Conservation (phyloP, 1,140 invertebrate species). For the Zaprionus capensis region DNA sequence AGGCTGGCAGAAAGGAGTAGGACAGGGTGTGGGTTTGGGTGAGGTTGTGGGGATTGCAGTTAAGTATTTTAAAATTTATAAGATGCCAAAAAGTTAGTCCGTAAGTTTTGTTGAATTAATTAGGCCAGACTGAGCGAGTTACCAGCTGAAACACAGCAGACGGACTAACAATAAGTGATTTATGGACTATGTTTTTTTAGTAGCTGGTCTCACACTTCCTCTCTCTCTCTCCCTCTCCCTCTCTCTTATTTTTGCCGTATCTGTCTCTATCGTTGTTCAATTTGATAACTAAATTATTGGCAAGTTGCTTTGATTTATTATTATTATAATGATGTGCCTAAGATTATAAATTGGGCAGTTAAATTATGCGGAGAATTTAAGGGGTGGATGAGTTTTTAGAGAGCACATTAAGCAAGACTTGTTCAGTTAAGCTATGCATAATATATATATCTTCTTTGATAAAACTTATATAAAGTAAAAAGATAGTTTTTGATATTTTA, state of each 20-base stretch:
- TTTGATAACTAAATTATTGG: not conserved
- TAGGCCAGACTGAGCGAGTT: slow-evolving; percentile 45
- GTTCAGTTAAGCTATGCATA: too few relatives aligned
- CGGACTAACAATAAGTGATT: slow-evolving; percentile 65
- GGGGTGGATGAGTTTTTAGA: not conserved
- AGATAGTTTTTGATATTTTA: too few relatives aligned
- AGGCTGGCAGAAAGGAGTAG: not conserved
- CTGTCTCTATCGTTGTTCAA: not conserved
- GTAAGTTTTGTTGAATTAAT: slow-evolving; percentile 79
- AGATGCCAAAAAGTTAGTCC: slow-evolving; percentile 78
- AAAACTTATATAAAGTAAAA: not conserved
- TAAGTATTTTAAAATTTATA: slow-evolving; percentile 81
- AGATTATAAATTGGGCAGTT: slow-evolving; percentile 3
- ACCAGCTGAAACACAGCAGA: slow-evolving; percentile 34
- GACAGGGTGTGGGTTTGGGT: not conserved
- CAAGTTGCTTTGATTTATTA: slow-evolving; percentile 3
- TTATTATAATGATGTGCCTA: not conserved
- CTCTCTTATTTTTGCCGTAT: not conserved
- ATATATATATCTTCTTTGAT: not conserved
- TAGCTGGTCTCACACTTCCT: not conserved
- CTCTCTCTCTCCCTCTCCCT: not conserved
- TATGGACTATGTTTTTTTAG: slow-evolving; percentile 40
- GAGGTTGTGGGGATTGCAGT: slow-evolving; percentile 33
- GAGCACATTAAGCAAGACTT: not conserved
- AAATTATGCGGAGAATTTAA: not conserved